Percentiles rank a stretch among this genome's conserved stretches.
These are phyloP conservation scores for Pedionomus torquatus DNA, from an alignment of 2,113 vertebrate genomes.

Conservation along the genomic window DNA sequence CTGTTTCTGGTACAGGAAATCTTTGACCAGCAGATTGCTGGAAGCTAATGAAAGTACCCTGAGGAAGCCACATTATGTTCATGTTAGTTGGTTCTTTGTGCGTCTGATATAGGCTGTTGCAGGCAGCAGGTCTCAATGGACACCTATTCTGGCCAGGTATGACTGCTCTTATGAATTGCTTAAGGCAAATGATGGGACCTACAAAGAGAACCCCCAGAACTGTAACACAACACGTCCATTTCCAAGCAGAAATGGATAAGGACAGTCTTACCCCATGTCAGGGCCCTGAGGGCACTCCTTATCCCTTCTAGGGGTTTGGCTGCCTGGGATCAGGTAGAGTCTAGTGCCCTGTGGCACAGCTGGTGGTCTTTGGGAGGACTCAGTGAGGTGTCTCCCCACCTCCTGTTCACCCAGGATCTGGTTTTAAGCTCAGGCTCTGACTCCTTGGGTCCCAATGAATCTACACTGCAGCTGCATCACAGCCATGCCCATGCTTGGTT, in stretches of 20 bases:
- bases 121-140: neutral
- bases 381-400: neutral
- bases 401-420: neutral
- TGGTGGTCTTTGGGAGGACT: neutral
- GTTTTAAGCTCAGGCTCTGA: neutral
- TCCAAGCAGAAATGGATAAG: neutral
- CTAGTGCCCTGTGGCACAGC: neutral
- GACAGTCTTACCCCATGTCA: neutral
- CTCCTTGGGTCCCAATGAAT: neutral
- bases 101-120: neutral
- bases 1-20: neutral
- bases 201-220: neutral
- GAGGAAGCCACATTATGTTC: neutral
- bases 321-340: neutral
- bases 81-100: neutral
- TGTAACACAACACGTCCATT: neutral
- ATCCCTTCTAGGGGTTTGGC: neutral
- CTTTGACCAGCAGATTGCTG: neutral
- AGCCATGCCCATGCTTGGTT: neutral
- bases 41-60: neutral
- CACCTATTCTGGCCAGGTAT: accelerated
- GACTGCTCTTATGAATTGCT: accelerated
- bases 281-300: neutral
- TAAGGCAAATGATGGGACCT: neutral
- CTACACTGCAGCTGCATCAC: accelerated